A percentile compares a stretch with the other conserved stretches of the same genome.
These are phyloP conservation scores for Meiosimyza decipiens DNA, from an alignment of 2,888 invertebrate species.

Conservation along the genomic window DNA sequence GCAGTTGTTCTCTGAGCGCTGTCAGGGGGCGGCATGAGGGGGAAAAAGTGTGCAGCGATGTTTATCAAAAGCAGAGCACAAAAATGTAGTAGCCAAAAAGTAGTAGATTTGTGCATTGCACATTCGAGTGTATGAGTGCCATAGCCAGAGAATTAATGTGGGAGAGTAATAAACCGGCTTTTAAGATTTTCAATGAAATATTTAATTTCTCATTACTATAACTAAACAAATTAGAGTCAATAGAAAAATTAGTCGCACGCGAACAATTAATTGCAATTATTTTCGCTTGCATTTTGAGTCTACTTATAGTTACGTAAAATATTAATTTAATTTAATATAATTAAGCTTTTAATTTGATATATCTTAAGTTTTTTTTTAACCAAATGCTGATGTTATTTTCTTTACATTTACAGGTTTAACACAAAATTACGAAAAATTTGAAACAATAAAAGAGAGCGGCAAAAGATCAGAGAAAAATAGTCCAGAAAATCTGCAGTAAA, in stretches of 20 bases:
- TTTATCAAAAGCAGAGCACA: not conserved
- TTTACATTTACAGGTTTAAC: conserved; percentile 73
- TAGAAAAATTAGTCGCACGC: not conserved
- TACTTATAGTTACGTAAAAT: not conserved
- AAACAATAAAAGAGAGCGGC: conserved; percentile 77
- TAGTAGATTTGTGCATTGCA: conserved; percentile 3
- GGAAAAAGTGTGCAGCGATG: conserved; percentile 24
- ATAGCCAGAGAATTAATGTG: not conserved
- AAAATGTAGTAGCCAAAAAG: conserved; percentile 18
- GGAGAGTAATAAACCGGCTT: not conserved
- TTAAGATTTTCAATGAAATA: conserved; percentile 4
- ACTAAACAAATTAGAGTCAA: too few species aligned
- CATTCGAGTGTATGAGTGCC: conserved; percentile 1
- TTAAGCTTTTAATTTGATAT: too few species aligned
- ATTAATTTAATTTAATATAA: not conserved
- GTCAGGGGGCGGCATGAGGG: conserved; percentile 5
- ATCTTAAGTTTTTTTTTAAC: conserved; percentile 6
- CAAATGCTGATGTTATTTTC: conserved; percentile 33
- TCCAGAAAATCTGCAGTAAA: conserved; percentile 76
- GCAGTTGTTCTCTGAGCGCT: not conserved
- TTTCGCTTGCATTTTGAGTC: conserved; percentile 17
- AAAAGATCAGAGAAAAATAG: conserved; percentile 77
- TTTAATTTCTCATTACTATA: conserved; percentile 1
- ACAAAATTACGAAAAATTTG: conserved; percentile 84
- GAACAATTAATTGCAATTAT: not conserved